Evolutionary conservation across 2,113 vertebrate species (phyloP).

Genomic region (Pterocles gutturalis): DNA sequence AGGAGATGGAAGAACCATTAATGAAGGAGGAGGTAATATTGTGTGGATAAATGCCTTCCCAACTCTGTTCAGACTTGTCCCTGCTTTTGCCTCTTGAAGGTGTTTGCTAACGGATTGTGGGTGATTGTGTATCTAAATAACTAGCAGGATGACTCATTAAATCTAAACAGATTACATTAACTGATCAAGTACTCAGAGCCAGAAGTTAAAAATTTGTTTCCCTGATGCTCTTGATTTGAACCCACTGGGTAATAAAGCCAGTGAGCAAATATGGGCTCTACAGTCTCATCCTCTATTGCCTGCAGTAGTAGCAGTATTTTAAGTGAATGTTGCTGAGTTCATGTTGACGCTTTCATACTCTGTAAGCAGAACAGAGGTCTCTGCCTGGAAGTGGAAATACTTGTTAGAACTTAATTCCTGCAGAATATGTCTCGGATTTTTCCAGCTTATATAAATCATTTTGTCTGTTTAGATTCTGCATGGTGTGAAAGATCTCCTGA

Average conservation of each 20-base stretch:
- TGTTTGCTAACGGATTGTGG: not conserved
- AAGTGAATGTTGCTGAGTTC: not conserved
- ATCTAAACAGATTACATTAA: not conserved
- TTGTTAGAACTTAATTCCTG: not conserved
- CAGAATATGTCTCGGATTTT: not conserved
- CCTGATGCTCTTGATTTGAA: not conserved
- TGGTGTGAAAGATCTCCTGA: not conserved
- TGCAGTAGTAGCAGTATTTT: not conserved
- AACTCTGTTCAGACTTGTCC: not conserved
- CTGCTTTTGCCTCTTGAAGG: not conserved
- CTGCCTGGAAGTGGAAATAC: not conserved
- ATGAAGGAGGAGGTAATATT: not conserved
- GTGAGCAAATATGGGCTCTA: rapidly evolving
- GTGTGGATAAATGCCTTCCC: not conserved
- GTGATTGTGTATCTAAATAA: not conserved
- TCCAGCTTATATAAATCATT: not conserved
- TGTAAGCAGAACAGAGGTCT: not conserved
- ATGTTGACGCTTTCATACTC: not conserved
- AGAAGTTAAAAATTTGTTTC: not conserved
- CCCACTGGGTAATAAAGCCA: not conserved
- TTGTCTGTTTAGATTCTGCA: not conserved
- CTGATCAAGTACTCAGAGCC: not conserved
- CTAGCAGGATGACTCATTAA: not conserved
- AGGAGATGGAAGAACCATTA: not conserved
- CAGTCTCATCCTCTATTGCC: not conserved